Base-by-base conservation (phyloP, 37 sponge, comb jelly and placozoan genomes). In the Petrosia ficiformis region DNA sequence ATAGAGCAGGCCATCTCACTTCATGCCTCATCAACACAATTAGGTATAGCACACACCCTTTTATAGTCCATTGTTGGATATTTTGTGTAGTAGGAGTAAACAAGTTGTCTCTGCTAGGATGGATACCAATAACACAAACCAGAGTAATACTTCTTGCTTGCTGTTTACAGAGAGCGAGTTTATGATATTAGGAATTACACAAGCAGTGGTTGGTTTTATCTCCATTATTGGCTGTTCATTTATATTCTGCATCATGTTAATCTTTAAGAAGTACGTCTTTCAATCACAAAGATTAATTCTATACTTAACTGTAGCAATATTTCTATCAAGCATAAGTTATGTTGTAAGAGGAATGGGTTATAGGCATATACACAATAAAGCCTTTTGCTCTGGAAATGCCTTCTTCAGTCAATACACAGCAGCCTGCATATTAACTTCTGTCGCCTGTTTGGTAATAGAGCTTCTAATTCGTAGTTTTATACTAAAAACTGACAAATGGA, bases 261-360 rank as follows among this genome's bases (percentile, higher is more conserved):
- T 89, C 42, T 82, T 89, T 82, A 88, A 88, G 80, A 93, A 93
- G 57, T 89, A 84, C 76, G 31, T 44, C 42, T 66, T 83, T 61
- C 82, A 77, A 72, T 33, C 54, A 1, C 94, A 93, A 67, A 75
- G 94, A n/a, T 81, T 93, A 2, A 66, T 93, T 25, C 70, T 93
- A 1, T 89, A 93, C 72, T 75, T 86, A 6, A 42, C 68, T 22
- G 76, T 89, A 1, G 54, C 90, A 10, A 71, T 80, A 8, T 39
- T 86, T 0, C 21, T 82, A 3, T 57, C 77, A 14, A 30, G 77
- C 11, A 30, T 86, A 16, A 59, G 76, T 4, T 44, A 39, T 32
- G 66, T 78, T 35, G 4, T 82, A 37, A 78, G 73, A 24, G 42
- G 54, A 8, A 19, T 48, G 8, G 78, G 56, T 31, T 72, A 76